These are phyloP conservation scores for Parnassius apollo DNA, from an alignment of 2,888 invertebrate genomes.

Conservation along the genomic window DNA sequence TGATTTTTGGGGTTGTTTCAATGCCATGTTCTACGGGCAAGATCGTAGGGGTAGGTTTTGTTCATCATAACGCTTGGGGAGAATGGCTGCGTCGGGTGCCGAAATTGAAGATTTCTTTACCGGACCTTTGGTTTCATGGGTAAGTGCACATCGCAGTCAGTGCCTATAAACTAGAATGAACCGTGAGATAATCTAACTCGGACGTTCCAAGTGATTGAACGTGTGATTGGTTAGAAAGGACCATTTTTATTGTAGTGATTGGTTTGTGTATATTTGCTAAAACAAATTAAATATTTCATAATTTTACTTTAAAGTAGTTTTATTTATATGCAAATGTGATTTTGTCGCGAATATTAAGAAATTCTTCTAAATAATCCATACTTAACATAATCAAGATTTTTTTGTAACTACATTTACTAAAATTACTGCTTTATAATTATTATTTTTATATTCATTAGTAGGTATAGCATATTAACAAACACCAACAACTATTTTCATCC, in stretches of 20 bases:
- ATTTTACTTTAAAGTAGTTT: too few species aligned
- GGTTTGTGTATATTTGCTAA: too few species aligned
- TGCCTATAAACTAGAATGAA: slow-evolving; percentile 57
- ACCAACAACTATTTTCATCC: neutral
- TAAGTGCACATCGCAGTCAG: slow-evolving; percentile 79
- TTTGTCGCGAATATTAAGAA: too few species aligned
- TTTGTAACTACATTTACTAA: too few species aligned
- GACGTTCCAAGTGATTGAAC: slow-evolving; percentile 57
- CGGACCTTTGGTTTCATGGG: slow-evolving; percentile 93
- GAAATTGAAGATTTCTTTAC: slow-evolving; percentile 92
- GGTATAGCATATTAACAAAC: too few species aligned
- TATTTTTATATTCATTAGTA: too few species aligned
- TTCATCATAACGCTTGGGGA: slow-evolving; percentile 66
- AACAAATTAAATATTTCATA: too few species aligned
- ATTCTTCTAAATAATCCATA: too few species aligned
- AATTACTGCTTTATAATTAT: too few species aligned
- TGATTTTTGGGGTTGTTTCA: slow-evolving; percentile 46
- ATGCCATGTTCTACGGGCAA: slow-evolving; percentile 61
- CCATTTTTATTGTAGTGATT: neutral
- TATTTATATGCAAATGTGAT: too few species aligned
- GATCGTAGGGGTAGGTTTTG: slow-evolving; percentile 54
- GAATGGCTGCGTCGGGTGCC: slow-evolving; percentile 83
- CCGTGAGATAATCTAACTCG: slow-evolving; percentile 58
- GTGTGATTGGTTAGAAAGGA: slow-evolving; percentile 29
- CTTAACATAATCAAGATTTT: too few species aligned